These are phyloP conservation scores for Drosophila sechellia DNA, from an alignment of 1,140 invertebrate species.

Conservation along the genomic window DNA sequence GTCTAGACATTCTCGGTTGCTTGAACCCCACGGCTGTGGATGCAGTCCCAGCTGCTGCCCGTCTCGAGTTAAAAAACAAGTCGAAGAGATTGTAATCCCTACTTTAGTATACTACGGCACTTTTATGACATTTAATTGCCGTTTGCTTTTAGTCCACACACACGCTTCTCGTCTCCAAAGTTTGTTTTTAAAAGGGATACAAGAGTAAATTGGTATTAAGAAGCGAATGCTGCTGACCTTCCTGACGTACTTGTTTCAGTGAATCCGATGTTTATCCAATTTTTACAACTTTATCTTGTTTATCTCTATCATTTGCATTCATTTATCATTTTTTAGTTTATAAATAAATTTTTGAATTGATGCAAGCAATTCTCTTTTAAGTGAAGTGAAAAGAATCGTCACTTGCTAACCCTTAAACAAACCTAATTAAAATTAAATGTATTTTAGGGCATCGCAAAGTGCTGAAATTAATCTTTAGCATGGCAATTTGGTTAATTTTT, in stretches of 20 bases:
- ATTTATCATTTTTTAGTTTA: no score
- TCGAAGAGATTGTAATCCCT: constrained; percentile 23
- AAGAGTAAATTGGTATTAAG: not conserved
- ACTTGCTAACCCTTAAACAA: not conserved
- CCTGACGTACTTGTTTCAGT: not conserved
- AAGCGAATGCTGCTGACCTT: not conserved
- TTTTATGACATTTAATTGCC: constrained; percentile 42
- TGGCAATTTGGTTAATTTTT: not conserved
- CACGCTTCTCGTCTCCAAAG: not conserved
- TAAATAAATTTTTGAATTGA: no score
- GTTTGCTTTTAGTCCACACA: constrained; percentile 24
- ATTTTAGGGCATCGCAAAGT: not conserved
- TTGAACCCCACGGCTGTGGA: constrained; percentile 31
- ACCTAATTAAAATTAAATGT: not conserved
- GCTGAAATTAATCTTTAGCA: no score
- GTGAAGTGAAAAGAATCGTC: no score
- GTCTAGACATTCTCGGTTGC: constrained; percentile 42
- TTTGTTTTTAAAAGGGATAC: not conserved
- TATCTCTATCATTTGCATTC: no score
- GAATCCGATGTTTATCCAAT: no score
- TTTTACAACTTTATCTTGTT: no score
- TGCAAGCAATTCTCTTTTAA: no score
- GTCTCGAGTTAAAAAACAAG: constrained; percentile 31
- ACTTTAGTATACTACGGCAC: constrained; percentile 27
- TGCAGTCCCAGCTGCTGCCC: constrained; percentile 29